Conservation (phyloP, 2,888 invertebrate genomes). For the Patella ulyssiponensis region DNA sequence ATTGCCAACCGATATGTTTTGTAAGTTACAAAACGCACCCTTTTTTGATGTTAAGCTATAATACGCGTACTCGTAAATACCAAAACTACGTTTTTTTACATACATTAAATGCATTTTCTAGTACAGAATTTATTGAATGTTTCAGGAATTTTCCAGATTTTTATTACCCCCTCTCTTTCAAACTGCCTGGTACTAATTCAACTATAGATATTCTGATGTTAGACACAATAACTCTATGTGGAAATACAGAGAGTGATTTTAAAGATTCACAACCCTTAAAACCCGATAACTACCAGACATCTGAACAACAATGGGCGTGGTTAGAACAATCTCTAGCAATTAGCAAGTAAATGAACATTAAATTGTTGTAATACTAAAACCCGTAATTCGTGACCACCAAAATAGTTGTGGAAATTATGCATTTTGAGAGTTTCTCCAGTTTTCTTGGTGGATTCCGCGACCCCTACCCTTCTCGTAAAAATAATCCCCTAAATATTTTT, state of each 20-base stretch:
- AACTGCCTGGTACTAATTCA: conserved; percentile 56
- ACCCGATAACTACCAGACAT: conserved; percentile 38
- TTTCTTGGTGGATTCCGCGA: too few relatives aligned
- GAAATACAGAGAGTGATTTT: conserved; percentile 65
- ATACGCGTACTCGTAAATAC: too few relatives aligned
- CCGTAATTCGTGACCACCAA: too few relatives aligned
- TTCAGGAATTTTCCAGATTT: conserved; percentile 72
- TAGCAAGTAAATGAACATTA: conserved; percentile 52
- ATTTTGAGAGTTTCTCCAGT: conserved; percentile 21
- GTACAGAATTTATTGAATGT: too few relatives aligned
- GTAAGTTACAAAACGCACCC: too few relatives aligned
- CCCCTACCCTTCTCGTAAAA: too few relatives aligned
- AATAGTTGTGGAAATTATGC: not conserved
- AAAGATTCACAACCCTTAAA: conserved; percentile 46
- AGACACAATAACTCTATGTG: conserved; percentile 74
- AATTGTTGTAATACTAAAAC: not conserved
- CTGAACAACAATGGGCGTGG: conserved; percentile 71
- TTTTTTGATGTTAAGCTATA: too few relatives aligned
- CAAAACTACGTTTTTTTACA: too few relatives aligned
- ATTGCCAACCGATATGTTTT: too few relatives aligned
- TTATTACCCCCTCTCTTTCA: conserved; percentile 69
- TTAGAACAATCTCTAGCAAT: conserved; percentile 63
- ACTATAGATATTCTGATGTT: conserved; percentile 72
- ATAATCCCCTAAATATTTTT: too few relatives aligned
- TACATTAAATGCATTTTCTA: too few relatives aligned